These are phyloP conservation scores for Enteromius treurensis DNA, from an alignment of 2,797 vertebrate species.

Conservation along the genomic window DNA sequence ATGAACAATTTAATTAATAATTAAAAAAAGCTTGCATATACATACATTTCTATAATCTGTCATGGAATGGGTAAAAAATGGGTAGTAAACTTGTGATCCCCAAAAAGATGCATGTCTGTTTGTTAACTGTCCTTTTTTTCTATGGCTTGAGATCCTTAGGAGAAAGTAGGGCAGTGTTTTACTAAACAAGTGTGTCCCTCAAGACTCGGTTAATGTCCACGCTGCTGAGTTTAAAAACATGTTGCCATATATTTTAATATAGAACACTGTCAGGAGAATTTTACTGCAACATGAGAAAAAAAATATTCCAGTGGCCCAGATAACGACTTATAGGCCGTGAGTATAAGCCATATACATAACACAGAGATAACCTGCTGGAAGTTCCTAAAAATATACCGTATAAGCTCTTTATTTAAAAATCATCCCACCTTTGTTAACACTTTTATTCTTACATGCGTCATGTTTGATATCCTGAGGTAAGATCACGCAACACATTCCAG, in stretches of 20 bases:
- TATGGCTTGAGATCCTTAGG: slow-evolving; percentile 27
- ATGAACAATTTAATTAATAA: no score
- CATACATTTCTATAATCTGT: not conserved
- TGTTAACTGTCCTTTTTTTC: not conserved
- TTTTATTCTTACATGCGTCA: not conserved
- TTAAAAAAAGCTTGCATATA: not conserved
- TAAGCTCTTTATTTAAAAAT: not conserved
- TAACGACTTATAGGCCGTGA: slow-evolving; percentile 1
- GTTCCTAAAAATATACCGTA: not conserved
- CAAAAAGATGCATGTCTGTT: not conserved
- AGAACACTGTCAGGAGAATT: slow-evolving; percentile 52
- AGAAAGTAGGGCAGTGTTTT: slow-evolving; percentile 56
- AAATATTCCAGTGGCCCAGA: slow-evolving; percentile 49
- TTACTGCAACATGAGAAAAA: slow-evolving; percentile 52
- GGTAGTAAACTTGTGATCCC: not conserved
- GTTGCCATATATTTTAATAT: slow-evolving; percentile 54
- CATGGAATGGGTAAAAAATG: not conserved
- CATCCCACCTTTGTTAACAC: not conserved
- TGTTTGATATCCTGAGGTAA: not conserved
- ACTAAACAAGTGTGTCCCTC: slow-evolving; percentile 44
- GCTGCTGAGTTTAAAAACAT: slow-evolving; percentile 40
- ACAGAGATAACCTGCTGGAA: not conserved
- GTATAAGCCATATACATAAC: not conserved
- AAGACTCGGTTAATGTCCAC: slow-evolving; percentile 26
- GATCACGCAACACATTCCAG: not conserved